Conservation (phyloP, 2,797 vertebrate species). For the Ptychobarbus kaznakovi region DNA sequence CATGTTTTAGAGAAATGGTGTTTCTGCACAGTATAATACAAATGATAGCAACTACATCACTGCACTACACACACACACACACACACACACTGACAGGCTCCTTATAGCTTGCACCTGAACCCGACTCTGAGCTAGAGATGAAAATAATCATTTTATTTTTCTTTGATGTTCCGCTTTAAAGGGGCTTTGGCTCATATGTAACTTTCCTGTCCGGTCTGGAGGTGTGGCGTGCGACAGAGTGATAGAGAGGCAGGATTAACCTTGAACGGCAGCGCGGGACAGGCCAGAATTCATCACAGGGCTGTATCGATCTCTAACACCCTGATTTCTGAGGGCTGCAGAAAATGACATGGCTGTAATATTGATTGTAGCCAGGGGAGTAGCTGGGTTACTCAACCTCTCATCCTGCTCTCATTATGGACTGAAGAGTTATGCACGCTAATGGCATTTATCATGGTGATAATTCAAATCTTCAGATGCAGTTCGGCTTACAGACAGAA, state of each 20-base stretch:
- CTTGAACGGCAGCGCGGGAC: conserved; percentile 44
- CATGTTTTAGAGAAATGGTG: conserved; percentile 41
- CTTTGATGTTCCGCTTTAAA: conserved; percentile 56
- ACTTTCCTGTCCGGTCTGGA: conserved; percentile 14
- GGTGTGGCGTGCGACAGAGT: conserved; percentile 28
- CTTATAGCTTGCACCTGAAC: conserved; percentile 43
- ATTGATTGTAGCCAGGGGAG: conserved; percentile 55
- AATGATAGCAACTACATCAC: conserved; percentile 32
- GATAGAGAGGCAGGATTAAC: conserved; percentile 61
- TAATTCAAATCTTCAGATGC: conserved; percentile 36
- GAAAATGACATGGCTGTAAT: conserved; percentile 55
- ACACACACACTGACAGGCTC: conserved; percentile 31
- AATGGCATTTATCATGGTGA: conserved; percentile 34
- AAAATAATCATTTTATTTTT: conserved; percentile 44
- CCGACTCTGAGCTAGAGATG: conserved; percentile 22
- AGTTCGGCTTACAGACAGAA: conserved; percentile 14
- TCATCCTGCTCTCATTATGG: conserved; percentile 43
- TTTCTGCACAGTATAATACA: conserved; percentile 38
- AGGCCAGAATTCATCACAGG: conserved; percentile 57
- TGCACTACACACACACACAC: neutral
- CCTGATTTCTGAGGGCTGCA: conserved; percentile 56
- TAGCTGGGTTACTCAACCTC: conserved; percentile 36
- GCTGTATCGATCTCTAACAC: conserved; percentile 54
- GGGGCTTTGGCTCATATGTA: conserved; percentile 47
- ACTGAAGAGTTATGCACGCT: conserved; percentile 49